A percentile compares a stretch with the other conserved stretches of the same genome.
phyloP scores from a whole-genome alignment of 2,113 vertebrate genomes.

The Trochalopteron elliotii region DNA sequence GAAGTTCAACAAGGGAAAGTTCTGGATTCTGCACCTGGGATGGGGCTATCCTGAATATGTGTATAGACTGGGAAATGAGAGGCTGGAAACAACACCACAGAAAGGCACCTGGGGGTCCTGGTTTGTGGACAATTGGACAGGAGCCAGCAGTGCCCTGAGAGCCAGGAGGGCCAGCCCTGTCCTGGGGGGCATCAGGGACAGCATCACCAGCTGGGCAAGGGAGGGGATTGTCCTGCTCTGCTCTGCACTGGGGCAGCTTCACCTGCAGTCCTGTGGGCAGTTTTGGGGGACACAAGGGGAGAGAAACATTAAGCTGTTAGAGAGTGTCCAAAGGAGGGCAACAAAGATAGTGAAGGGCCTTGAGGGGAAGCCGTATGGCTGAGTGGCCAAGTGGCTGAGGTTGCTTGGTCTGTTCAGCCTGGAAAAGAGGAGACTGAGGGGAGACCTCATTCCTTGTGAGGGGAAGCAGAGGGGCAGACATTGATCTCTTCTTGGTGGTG shows the following conservation, averaged over 20 bases:
- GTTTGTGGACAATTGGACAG: rapidly evolving
- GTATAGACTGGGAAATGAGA: background rate
- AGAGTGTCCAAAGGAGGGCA: background rate
- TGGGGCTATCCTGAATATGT: background rate
- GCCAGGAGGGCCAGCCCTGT: background rate
- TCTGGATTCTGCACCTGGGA: background rate
- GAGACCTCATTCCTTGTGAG: background rate
- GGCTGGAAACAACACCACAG: rapidly evolving
- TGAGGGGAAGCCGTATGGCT: no score
- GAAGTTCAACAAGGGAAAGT: background rate
- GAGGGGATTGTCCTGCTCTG: background rate
- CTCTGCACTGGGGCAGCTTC: background rate
- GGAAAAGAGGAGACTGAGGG: background rate
- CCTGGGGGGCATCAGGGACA: background rate
- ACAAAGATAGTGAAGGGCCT: background rate
- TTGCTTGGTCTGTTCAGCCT: background rate
- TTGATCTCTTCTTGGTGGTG: background rate
- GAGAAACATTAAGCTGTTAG: background rate
- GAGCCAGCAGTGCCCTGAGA: background rate
- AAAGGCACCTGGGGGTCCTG: background rate
- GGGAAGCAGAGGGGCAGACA: background rate
- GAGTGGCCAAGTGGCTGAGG: background rate
- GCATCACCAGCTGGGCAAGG: rapidly evolving
- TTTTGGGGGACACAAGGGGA: background rate
- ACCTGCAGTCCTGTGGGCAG: rapidly evolving